Evolutionary conservation across 2,888 invertebrate genomes (phyloP).

Genomic region (Cheiracanthium punctorium): DNA sequence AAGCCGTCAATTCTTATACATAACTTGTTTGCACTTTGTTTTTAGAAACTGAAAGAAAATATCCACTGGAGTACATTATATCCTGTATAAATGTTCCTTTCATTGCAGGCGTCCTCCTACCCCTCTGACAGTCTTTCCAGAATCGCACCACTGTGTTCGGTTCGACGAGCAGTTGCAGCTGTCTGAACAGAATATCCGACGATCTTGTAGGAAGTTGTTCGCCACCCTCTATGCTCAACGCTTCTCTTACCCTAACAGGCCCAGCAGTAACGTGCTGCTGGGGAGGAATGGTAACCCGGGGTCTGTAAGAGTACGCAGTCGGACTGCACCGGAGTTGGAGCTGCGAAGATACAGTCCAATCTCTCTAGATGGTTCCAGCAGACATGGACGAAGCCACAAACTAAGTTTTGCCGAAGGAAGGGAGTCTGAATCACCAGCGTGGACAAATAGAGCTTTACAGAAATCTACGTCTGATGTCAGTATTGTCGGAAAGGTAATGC

Average conservation of each 20-base stretch:
- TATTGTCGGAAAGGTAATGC: constrained; percentile 37
- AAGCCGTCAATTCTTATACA: no score
- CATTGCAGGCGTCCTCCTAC: constrained; percentile 55
- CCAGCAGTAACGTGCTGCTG: neutral
- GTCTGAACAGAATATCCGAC: constrained; percentile 68
- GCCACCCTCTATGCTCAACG: constrained; percentile 65
- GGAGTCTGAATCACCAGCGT: neutral
- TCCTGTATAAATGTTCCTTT: no score
- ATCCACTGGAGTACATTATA: no score
- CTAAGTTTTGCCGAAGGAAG: neutral
- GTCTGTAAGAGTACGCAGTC: constrained; percentile 22
- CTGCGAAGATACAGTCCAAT: constrained; percentile 27
- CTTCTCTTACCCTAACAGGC: constrained; percentile 41
- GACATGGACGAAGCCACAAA: constrained; percentile 14
- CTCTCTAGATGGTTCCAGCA: neutral
- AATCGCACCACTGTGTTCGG: constrained; percentile 62
- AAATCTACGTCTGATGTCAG: constrained; percentile 44
- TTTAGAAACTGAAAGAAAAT: no score
- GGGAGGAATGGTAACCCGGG: neutral
- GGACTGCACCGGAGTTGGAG: constrained; percentile 58
- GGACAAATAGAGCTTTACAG: constrained; percentile 12
- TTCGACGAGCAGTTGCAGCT: constrained; percentile 70
- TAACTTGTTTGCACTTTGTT: no score
- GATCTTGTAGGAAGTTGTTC: constrained; percentile 68
- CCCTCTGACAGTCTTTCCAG: constrained; percentile 56